Evolutionary conservation across 2,888 invertebrate genomes (phyloP), one percentile per base, ranked within the genome.

Genomic region (Pomacea canaliculata): DNA sequence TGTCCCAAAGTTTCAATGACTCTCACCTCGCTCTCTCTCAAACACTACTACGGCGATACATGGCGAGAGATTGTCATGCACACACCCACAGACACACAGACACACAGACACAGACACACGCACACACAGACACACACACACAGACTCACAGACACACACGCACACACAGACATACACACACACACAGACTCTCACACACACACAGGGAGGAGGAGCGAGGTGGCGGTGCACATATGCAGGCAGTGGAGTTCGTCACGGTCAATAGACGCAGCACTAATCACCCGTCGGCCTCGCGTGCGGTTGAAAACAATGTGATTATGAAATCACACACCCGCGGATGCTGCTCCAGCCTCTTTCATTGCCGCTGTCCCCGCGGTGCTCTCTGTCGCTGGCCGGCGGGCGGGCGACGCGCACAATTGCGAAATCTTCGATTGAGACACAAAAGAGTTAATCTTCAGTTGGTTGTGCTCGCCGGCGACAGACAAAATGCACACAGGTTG

Each of bases 371-470:
- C 51, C 51, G 12, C 51, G 16, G 51, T 16, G 12, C 51, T 13
- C 12, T 16, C 51, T 16, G 16, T 16, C 51, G 37, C 51, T 16
- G 51, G 16, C 16, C 51, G 16, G 12, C 51, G 51, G 10, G 51
- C 51, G 16, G 16, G 12, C 51, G 12, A 56, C 12, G 51, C 51
- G 51, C 51, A 56, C 10, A 56, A 56, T 56, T 56, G 51, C 51
- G 16, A 56, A 56, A 56, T 46, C 27, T 68, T 27, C 37, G 48
- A 68, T 46, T 68, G 68, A 37, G 37, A n/a, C 68, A 27, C 68
- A 46, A 46, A 19, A 68, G 68, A 46, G 68, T 68, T 68, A 68
- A 68, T 68, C 37, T 68, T 68, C 68, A 19, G 68, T 68, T 68
- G 37, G 37, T 37, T 37, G n/a, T 27, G 23, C 37, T 27, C 48